Base-by-base conservation (phyloP, 2,797 vertebrate genomes). In the Pachyuromys duprasi region DNA sequence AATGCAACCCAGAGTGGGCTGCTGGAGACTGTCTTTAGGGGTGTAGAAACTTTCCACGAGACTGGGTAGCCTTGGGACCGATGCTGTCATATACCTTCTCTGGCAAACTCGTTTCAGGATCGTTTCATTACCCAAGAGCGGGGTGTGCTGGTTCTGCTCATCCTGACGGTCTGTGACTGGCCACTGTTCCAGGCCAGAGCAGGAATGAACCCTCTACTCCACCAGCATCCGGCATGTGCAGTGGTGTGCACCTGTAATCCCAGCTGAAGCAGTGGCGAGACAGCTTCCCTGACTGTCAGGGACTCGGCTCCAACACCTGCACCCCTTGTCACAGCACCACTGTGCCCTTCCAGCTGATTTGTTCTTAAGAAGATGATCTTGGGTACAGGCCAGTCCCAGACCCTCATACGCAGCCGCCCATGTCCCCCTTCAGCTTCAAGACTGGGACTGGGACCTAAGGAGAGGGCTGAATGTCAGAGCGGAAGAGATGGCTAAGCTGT, bases 1-100 rank as follows among this genome's bases (percentile, higher is more conserved):
- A 97, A 63, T 72, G 72, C 93, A 63, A 74, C 65, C 78, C 91
- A 55, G 86, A 95, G 94, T n/a, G 4, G n/a, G 33, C 79, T 63
- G 11, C 78, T 0, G 26, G 65, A n/a, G 63, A 94, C 42, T 42
- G 1, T 89, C 91, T 33, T 8, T 12, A 5, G 65, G 53, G 28
- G 39, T 0, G n/a, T 2, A 45, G 81, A n/a, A 4, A 1, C 18
- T 24, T 15, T 12, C 28, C 33, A 42, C 60, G 18, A 49, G 26
- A 53, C 20, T 6, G 20, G 60, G 72, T 24, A 39, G 63, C 22
- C 74, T 31, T 36, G 20, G 39, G 57, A 33, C 57, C 36, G n/a
- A 70, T 3, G 18, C 72, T 55, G 26, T 65, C 28, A 33, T 0
- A 49, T 22, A 42, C 17, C 86, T 26, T 15, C 65, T 55, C 74